A percentile compares a stretch with the other conserved stretches of the same genome.
Conservation (phyloP, 2,113 vertebrate species). For the Balaeniceps rex region DNA sequence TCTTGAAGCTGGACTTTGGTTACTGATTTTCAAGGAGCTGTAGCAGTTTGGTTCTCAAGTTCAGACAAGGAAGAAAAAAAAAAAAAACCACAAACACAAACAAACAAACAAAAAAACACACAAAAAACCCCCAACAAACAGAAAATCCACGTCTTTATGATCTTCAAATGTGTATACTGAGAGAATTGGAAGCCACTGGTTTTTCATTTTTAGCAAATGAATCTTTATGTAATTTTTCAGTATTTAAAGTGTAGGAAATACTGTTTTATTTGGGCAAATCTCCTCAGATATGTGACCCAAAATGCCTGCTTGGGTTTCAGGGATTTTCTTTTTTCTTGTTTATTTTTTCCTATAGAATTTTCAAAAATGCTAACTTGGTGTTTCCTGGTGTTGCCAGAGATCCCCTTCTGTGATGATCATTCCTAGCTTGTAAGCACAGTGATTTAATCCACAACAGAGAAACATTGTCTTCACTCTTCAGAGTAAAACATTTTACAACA, state of each 20-base stretch:
- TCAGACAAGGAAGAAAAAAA: not conserved
- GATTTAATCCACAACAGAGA: not conserved
- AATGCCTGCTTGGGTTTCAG: not conserved
- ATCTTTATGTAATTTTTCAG: not conserved
- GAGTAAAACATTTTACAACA: not conserved
- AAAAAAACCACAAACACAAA: too few species aligned
- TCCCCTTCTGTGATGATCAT: not conserved
- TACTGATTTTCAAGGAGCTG: not conserved
- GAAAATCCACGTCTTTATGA: not conserved
- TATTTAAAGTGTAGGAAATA: not conserved
- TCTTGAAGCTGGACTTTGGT: not conserved
- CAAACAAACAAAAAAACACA: too few species aligned
- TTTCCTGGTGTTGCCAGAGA: not conserved
- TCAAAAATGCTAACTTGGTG: not conserved
- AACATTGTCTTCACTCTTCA: not conserved
- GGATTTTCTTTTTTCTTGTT: not conserved
- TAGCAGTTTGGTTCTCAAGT: not conserved
- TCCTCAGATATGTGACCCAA: not conserved
- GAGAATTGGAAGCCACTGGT: not conserved
- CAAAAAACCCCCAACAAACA: too few species aligned
- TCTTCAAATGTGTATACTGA: not conserved
- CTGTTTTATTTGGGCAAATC: not conserved
- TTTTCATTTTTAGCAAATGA: not conserved
- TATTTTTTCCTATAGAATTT: not conserved
- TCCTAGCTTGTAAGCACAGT: not conserved